Percentiles rank a stretch among this genome's conserved stretches.
phyloP scores from a whole-genome alignment of 2,797 vertebrate genomes.

The Masticophis lateralis region DNA sequence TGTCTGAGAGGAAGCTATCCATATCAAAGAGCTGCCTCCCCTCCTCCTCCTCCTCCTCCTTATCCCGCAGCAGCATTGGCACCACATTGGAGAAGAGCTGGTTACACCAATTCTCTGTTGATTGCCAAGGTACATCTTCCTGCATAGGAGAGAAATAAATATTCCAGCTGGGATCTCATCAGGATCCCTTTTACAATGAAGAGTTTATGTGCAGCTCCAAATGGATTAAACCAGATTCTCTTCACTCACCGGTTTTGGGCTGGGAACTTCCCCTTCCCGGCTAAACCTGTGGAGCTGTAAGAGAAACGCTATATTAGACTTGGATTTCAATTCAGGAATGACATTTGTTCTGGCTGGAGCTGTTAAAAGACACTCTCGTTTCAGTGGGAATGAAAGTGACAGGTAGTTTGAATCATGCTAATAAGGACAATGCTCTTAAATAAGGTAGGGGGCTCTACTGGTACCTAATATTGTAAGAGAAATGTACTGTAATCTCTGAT shows the following conservation, averaged over 20 bases:
- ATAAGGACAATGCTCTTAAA: neutral
- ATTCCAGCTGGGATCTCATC: neutral
- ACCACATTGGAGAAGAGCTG: conserved; percentile 87
- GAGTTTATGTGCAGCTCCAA: neutral
- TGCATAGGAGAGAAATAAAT: conserved; percentile 43
- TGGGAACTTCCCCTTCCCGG: conserved; percentile 66
- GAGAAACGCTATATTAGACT: conserved; percentile 14
- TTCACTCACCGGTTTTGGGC: conserved; percentile 66
- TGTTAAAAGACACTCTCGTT: neutral
- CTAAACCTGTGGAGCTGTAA: conserved; percentile 73
- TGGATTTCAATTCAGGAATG: neutral
- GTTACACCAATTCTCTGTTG: conserved; percentile 83
- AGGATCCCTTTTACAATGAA: neutral
- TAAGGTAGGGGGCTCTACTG: neutral
- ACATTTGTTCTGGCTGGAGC: too few species aligned
- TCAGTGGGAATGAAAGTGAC: neutral
- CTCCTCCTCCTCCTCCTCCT: conserved; percentile 75
- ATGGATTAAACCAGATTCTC: neutral
- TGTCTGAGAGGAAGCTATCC: conserved; percentile 91
- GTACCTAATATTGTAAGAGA: too few species aligned
- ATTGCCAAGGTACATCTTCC: conserved; percentile 69
- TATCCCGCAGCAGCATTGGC: conserved; percentile 73
- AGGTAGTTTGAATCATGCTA: neutral
- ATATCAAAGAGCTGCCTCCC: conserved; percentile 86
- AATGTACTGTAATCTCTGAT: neutral